Conservation (phyloP, 2,888 invertebrate genomes). For the Oligia latruncula region DNA sequence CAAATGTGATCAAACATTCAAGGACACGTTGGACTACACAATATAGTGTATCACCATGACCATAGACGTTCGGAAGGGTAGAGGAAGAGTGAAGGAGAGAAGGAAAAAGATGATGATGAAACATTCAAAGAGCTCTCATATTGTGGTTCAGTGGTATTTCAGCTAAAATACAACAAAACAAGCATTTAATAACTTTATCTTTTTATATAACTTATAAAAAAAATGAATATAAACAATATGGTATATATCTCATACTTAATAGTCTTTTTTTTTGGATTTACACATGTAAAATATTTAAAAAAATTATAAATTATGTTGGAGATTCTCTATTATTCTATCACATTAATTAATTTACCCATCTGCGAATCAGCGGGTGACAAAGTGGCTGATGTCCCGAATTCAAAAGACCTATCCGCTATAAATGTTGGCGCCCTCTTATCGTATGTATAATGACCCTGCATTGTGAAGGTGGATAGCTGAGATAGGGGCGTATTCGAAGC, state of each 20-base stretch:
- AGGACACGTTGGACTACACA: background rate
- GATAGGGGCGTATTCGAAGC: slow-evolving; percentile 80
- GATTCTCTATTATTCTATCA: background rate
- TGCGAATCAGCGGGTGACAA: slow-evolving; percentile 36
- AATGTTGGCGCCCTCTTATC: slow-evolving; percentile 32
- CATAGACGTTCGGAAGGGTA: background rate
- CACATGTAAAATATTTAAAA: background rate
- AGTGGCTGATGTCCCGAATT: slow-evolving; percentile 41
- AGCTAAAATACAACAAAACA: slow-evolving; percentile 19
- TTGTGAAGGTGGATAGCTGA: slow-evolving; percentile 66
- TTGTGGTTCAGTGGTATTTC: background rate
- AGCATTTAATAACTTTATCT: background rate
- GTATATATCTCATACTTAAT: background rate
- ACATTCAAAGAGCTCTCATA: background rate
- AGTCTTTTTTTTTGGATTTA: background rate
- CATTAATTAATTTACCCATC: slow-evolving; percentile 12
- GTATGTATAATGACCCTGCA: slow-evolving; percentile 28
- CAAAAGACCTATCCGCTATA: slow-evolving; percentile 51
- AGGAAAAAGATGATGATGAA: background rate
- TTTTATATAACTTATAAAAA: slow-evolving; percentile 5
- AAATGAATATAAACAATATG: background rate
- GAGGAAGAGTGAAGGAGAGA: too few relatives aligned
- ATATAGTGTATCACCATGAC: background rate
- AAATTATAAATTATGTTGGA: background rate
- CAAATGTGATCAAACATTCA: background rate